Percentiles rank a stretch among this genome's conserved stretches.
phyloP scores from a whole-genome alignment of 1,140 invertebrate species.

The Brachionus plicatilis region DNA sequence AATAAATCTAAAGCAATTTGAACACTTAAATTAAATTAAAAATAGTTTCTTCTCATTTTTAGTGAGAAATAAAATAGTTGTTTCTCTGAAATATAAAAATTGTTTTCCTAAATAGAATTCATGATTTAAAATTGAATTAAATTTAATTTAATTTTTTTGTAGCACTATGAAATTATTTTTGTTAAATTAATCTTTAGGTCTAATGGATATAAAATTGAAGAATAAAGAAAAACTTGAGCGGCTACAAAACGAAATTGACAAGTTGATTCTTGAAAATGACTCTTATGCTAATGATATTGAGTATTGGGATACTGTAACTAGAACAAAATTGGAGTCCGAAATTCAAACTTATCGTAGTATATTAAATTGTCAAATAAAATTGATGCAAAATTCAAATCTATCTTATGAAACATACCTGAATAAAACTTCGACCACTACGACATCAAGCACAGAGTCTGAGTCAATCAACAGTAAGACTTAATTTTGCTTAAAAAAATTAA shows the following conservation, averaged over 20 bases:
- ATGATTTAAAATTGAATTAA: too few relatives aligned
- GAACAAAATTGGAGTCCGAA: constrained; percentile 35
- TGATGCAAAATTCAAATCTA: constrained; percentile 35
- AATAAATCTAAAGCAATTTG: too few relatives aligned
- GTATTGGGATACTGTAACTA: constrained; percentile 19
- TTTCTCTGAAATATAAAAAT: too few relatives aligned
- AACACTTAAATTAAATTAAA: too few relatives aligned
- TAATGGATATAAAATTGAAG: background rate
- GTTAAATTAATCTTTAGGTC: background rate
- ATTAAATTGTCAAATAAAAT: constrained; percentile 31
- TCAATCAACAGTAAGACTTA: background rate
- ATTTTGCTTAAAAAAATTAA: background rate
- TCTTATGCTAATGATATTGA: constrained; percentile 14
- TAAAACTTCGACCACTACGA: background rate
- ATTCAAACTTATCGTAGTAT: constrained; percentile 39
- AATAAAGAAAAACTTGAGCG: constrained; percentile 1
- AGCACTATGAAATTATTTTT: background rate
- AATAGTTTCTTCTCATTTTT: too few relatives aligned
- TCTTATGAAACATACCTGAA: background rate
- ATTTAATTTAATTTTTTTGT: too few relatives aligned
- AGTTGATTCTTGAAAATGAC: background rate
- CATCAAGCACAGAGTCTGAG: background rate
- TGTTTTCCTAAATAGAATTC: too few relatives aligned
- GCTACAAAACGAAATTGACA: background rate
- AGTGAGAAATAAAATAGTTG: too few relatives aligned